These are phyloP conservation scores for Helicoverpa armigera DNA, from an alignment of 1,140 invertebrate species.

Conservation along the genomic window DNA sequence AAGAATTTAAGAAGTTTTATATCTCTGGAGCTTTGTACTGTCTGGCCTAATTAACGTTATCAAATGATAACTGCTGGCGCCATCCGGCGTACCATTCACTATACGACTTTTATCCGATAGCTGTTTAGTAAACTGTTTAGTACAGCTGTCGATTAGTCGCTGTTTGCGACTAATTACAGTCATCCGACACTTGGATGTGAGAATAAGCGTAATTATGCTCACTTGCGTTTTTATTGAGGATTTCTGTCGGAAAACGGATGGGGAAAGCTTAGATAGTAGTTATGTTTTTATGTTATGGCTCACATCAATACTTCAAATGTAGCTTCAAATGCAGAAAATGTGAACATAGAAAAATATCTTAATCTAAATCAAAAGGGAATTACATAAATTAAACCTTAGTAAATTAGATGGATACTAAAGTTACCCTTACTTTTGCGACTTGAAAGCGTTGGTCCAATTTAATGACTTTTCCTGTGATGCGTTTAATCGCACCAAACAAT, in stretches of 20 bases:
- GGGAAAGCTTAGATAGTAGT: neutral
- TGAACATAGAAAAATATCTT: too few species aligned
- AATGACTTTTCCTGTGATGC: neutral
- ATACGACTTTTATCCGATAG: conserved; percentile 35
- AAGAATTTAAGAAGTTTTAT: conserved; percentile 13
- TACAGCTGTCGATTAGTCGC: conserved; percentile 18
- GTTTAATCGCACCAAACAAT: neutral
- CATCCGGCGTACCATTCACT: conserved; percentile 39
- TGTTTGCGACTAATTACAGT: conserved; percentile 20
- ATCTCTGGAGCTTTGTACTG: conserved; percentile 13
- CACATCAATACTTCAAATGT: too few species aligned
- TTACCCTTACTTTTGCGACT: neutral
- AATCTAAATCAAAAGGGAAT: too few species aligned
- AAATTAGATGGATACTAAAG: too few species aligned
- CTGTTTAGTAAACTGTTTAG: conserved; percentile 8
- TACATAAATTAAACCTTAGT: too few species aligned
- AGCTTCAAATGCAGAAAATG: too few species aligned
- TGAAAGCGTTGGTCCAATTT: neutral
- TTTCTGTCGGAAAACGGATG: neutral
- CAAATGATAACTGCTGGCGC: conserved; percentile 65
- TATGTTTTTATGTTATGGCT: too few species aligned
- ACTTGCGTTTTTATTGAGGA: neutral
- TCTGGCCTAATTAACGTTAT: conserved; percentile 56
- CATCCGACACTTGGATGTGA: neutral
- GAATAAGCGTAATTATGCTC: conserved; percentile 3